Evolutionary conservation across 2,888 invertebrate species (phyloP), one percentile per base, ranked within the genome.

Genomic region (Seira musarum): DNA sequence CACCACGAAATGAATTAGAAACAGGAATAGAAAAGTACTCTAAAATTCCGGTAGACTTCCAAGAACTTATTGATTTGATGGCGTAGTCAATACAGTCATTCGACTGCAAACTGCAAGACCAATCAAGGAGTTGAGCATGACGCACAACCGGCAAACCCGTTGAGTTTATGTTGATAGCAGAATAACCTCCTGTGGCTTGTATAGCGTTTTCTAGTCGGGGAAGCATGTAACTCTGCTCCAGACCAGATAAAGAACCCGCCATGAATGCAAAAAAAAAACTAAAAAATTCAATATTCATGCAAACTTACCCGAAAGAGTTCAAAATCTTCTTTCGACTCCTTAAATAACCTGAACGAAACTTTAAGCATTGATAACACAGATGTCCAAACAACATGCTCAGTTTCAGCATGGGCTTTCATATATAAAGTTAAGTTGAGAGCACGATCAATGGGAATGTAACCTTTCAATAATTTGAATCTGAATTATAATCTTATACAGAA

Each of bases 351-450:
- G 63, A 67, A 64, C 0, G 74, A 35, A 13, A 61, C 66, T 25
- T 69, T 64, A 10, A 83, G 17, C 64, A 78, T 67, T 1, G 71
- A 21, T 1, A 81, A 61, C 5, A 71, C n/a, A 13, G 81, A 49
- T 6, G 66, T 78, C 82, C 82, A 83, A 0, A 83, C 82, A n/a
- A 63, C 69, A 15, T 72, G 69, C 24, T 80, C 82, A 0, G 74
- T 74, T 30, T 82, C 82, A 8, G 72, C 46, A 8, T 80, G 73
- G 2, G 46, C n/a, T 46, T 68, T 69, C 74, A 80, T 63, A 19
- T 75, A 80, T n/a, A 17, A 25, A 21, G 80, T 80, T 10, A 80
- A 30, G 17, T 69, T 65, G 15, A 80, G 67, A 1, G 80, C 80
- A 3, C 22, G 22, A 19, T 68, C 21, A n/a, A 80, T 53, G 2